Evolutionary conservation across 2,113 vertebrate genomes (phyloP).

Genomic region (Eidolon helvum): DNA sequence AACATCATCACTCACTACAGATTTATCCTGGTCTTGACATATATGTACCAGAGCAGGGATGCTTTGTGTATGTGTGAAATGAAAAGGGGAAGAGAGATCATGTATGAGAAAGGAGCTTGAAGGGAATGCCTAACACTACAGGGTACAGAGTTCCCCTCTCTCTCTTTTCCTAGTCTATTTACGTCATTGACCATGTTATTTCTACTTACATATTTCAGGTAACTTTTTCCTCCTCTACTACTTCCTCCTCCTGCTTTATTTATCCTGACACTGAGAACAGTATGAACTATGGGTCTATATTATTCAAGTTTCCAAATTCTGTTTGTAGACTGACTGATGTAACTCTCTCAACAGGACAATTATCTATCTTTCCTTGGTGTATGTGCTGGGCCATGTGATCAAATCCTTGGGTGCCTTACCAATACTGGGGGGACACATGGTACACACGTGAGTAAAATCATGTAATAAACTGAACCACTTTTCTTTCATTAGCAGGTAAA

Average conservation of each 20-base stretch:
- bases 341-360: conserved; percentile 91
- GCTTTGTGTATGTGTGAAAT: not conserved
- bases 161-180: not conserved
- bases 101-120: not conserved
- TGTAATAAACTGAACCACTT: not conserved
- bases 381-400: conserved; percentile 95
- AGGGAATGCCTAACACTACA: not conserved
- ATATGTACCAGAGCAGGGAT: not conserved
- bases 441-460: conserved; percentile 91
- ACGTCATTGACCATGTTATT: not conserved
- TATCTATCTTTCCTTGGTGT: conserved; percentile 95
- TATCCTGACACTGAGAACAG: conserved; percentile 15
- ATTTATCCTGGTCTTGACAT: not conserved
- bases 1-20: not conserved
- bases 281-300: not conserved
- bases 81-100: not conserved
- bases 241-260: not conserved
- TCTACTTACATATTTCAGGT: conserved; percentile 31
- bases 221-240: not conserved
- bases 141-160: not conserved
- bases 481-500: not conserved
- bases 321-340: not conserved
- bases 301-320: not conserved
- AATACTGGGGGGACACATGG: conserved; percentile 85
- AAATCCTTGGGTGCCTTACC: conserved; percentile 97